A percentile compares a stretch with the other conserved stretches of the same genome.
phyloP scores from a whole-genome alignment of 2,113 vertebrate species.

The Agelaius tricolor region DNA sequence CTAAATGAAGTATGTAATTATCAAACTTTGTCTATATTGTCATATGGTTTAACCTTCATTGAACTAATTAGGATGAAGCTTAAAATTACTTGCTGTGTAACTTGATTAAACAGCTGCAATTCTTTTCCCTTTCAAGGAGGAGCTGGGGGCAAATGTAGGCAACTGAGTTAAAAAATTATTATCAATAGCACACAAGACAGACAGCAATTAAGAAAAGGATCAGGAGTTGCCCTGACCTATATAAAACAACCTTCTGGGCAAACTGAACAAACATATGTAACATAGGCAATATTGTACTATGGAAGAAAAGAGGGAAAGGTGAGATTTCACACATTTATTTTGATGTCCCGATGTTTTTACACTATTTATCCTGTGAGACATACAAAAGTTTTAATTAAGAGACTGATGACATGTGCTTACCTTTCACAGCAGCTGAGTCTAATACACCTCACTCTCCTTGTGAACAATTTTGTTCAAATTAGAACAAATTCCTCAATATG shows the following conservation, averaged over 20 bases:
- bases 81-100: conserved; percentile 42
- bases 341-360: background rate
- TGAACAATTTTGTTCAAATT: background rate
- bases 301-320: background rate
- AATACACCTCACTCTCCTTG: background rate
- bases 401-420: background rate
- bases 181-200: background rate
- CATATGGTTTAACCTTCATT: conserved; percentile 59
- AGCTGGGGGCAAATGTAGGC: background rate
- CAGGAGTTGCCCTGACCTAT: background rate
- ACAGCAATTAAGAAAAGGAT: background rate
- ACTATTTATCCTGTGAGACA: background rate
- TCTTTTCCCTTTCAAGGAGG: background rate
- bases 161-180: background rate
- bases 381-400: background rate
- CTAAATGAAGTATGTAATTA: conserved; percentile 64
- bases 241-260: background rate
- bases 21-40: conserved; percentile 52
- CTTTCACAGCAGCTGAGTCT: background rate
- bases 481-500: background rate
- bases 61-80: conserved; percentile 57
- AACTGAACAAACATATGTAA: background rate
- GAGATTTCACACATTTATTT: background rate
- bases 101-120: background rate
- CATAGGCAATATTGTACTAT: background rate